A percentile compares a stretch with the other conserved stretches of the same genome.
Evolutionary conservation across 2,888 invertebrate genomes (phyloP).

Genomic region (Ypsolopha scabrella): DNA sequence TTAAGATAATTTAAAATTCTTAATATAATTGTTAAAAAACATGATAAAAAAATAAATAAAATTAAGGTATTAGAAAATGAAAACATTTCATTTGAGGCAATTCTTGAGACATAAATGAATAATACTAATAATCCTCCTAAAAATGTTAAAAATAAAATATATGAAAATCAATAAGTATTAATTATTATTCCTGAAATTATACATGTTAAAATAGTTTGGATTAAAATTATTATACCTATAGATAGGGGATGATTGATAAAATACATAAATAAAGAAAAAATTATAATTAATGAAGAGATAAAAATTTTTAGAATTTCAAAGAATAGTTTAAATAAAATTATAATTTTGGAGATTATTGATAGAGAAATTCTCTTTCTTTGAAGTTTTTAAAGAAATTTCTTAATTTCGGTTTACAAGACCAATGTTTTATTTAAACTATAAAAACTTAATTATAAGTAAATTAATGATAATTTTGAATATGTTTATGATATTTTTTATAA

Average conservation of each 20-base stretch:
- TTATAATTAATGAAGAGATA: slow-evolving; percentile 41
- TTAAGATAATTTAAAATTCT: slow-evolving; percentile 20
- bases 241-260: slow-evolving; percentile 59
- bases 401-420: slow-evolving; percentile 78
- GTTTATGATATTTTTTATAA: slow-evolving; percentile 46
- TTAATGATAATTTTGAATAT: slow-evolving; percentile 49
- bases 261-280: slow-evolving; percentile 31
- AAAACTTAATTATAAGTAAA: too few relatives aligned
- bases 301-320: slow-evolving; percentile 55
- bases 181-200: slow-evolving; percentile 56
- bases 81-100: slow-evolving; percentile 74
- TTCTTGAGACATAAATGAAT: slow-evolving; percentile 74
- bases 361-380: slow-evolving; percentile 68
- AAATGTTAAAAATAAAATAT: slow-evolving; percentile 73
- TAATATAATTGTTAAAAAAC: slow-evolving; percentile 21
- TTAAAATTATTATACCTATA: slow-evolving; percentile 64
- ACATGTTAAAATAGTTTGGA: slow-evolving; percentile 61
- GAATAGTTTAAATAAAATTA: slow-evolving; percentile 76
- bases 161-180: slow-evolving; percentile 70
- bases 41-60: slow-evolving; percentile 19
- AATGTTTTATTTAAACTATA: slow-evolving; percentile 77
- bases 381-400: slow-evolving; percentile 69
- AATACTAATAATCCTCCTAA: slow-evolving; percentile 74
- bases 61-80: slow-evolving; percentile 31
- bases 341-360: slow-evolving; percentile 79